Percentiles rank a stretch among this genome's conserved stretches.
phyloP scores from a whole-genome alignment of 2,113 vertebrate genomes.

The Bufo bufo region DNA sequence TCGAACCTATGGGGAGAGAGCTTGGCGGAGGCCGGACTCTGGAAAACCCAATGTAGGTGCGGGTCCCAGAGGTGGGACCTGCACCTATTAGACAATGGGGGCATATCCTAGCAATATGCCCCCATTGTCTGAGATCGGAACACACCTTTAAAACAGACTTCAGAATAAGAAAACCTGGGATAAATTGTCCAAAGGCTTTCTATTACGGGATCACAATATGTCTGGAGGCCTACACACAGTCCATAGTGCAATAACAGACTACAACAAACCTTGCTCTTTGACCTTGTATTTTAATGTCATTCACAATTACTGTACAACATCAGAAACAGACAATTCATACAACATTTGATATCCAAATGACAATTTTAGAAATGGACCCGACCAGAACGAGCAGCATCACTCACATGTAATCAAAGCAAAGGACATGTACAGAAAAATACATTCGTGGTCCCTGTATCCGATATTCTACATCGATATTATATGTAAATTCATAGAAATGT shows the following conservation, averaged over 20 bases:
- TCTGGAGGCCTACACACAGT: not conserved
- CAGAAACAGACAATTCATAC: slow-evolving; percentile 37
- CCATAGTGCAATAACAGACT: slow-evolving; percentile 18
- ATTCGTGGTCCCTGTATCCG: slow-evolving; percentile 31
- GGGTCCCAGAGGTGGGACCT: too few relatives aligned
- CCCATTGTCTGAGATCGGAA: too few relatives aligned
- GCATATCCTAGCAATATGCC: too few relatives aligned
- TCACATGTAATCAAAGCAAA: not conserved
- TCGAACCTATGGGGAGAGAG: too few relatives aligned
- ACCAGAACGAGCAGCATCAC: not conserved
- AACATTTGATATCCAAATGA: slow-evolving; percentile 23
- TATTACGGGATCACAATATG: not conserved
- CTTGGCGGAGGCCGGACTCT: too few relatives aligned
- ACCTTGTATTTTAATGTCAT: slow-evolving; percentile 49
- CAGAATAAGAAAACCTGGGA: not conserved
- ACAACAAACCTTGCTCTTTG: slow-evolving; percentile 41
- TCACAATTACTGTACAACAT: slow-evolving; percentile 49
- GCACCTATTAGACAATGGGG: too few relatives aligned
- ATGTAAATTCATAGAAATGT: slow-evolving; percentile 18
- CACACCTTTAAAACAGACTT: not conserved
- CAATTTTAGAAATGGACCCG: slow-evolving; percentile 24
- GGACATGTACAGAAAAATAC: slow-evolving; percentile 28
- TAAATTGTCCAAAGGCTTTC: not conserved
- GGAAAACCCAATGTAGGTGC: too few relatives aligned
- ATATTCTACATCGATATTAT: slow-evolving; percentile 7